Percentiles rank a stretch among this genome's conserved stretches.
Conservation (phyloP, 2,113 vertebrate species). For the Diadophis punctatus region DNA sequence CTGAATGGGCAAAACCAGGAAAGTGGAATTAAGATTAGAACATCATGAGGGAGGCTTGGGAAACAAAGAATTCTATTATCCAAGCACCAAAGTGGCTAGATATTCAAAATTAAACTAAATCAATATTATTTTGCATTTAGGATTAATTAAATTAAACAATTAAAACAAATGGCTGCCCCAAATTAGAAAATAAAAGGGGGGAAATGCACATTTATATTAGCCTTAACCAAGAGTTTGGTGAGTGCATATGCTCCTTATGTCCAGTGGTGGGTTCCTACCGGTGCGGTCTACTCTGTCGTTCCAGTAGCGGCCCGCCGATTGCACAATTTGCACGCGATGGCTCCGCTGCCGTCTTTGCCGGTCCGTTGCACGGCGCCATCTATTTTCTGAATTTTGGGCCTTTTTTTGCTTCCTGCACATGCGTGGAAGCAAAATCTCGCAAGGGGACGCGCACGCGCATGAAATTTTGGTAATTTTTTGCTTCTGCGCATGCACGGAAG, state of each 20-base stretch:
- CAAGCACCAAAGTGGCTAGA: neutral
- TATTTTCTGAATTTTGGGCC: no score
- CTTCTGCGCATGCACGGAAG: no score
- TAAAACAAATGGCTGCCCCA: neutral
- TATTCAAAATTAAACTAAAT: neutral
- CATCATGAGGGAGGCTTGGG: neutral
- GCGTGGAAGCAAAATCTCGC: no score
- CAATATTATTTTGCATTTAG: neutral
- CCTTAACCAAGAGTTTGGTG: neutral
- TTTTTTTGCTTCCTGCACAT: no score
- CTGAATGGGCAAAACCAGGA: neutral
- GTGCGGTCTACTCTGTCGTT: no score
- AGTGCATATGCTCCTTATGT: neutral
- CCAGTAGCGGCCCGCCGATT: no score
- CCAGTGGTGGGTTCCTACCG: no score
- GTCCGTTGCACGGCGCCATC: no score
- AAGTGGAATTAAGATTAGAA: neutral
- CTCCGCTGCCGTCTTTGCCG: no score
- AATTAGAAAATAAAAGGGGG: slow-evolving; percentile 11
- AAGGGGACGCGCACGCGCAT: no score
- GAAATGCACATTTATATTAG: neutral
- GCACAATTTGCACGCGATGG: no score
- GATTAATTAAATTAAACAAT: neutral
- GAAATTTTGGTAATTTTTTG: no score
- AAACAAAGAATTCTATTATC: neutral